Evolutionary conservation across 2,113 vertebrate species (phyloP).

Genomic region (Columba livia): DNA sequence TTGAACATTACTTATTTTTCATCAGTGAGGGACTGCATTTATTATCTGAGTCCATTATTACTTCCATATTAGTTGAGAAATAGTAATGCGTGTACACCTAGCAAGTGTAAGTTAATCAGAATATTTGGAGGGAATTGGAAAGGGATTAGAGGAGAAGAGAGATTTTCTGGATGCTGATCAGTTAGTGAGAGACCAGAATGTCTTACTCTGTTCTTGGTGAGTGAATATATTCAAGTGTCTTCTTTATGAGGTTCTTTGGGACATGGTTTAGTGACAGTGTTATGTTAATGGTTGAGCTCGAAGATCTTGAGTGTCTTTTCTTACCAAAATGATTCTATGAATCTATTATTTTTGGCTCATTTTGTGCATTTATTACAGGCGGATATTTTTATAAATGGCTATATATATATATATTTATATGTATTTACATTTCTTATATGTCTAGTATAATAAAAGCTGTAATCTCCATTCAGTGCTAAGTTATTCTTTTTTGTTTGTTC

Average conservation of each 20-base stretch:
- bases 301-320: too few species aligned
- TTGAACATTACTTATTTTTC: neutral
- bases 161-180: neutral
- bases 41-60: neutral
- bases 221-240: neutral
- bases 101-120: neutral
- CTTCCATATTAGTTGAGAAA: neutral
- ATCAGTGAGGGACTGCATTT: neutral
- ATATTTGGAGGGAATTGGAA: neutral
- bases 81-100: neutral
- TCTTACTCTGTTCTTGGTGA: neutral
- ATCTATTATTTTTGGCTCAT: neutral
- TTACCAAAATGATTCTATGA: too few species aligned
- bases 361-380: neutral
- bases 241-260: neutral
- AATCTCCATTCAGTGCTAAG: neutral
- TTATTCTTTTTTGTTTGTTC: neutral
- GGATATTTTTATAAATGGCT: neutral
- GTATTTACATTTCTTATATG: neutral
- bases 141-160: neutral
- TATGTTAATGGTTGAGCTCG: too few species aligned
- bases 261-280: too few species aligned
- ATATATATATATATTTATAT: too few species aligned
- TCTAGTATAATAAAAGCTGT: neutral
- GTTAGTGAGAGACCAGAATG: neutral